Evolutionary conservation across 2,797 vertebrate species (phyloP), one percentile per base, ranked within the genome.

Genomic region (Myotis vivesi): DNA sequence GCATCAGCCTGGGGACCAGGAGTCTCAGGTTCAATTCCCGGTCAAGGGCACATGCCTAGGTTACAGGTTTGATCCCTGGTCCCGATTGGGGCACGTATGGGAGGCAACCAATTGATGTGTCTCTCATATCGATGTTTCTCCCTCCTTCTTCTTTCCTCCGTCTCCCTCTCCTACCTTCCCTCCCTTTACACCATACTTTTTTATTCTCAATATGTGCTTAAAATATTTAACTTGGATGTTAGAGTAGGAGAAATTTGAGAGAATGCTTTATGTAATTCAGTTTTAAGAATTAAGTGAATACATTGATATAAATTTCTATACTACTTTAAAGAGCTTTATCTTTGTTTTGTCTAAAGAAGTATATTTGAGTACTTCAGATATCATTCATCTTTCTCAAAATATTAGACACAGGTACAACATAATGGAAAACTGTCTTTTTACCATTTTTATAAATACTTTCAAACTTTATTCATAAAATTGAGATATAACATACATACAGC

Each of bases 181-280:
- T 41, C 55, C 38, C 23, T 73, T 22, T 92, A 36, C 6, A 62
- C 19, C 80, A 87, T 75, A 71, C 53, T 85, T 91, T 92, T 82
- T 22, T 87, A 38, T 30, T 66, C 73, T 93, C 79, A 66, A 91
- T 71, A 57, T 11, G n/a, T 87, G 17, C 41, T 89, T 79, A 80
- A 95, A 59, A 86, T 87, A 92, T 80, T 91, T 80, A 86, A 49
- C 53, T 85, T 73, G 72, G 41, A 62, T 66, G 44, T 87, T 91
- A 79, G 86, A 83, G 6, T 89, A 81, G 94, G 94, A 92, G n/a
- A 90, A 89, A 82, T 79, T 85, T 69, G 55, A 94, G 83, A n/a
- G 30, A 87, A 76, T 80, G 89, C 53, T 91, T 33, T 89, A 7
- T 49, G 15, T 75, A 77, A 64, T 83, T 94, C 53, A 92, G 33